Percentiles rank a stretch among this genome's conserved stretches.
Conservation (phyloP, 1,140 invertebrate genomes). For the Tetragonula clypearis region DNA sequence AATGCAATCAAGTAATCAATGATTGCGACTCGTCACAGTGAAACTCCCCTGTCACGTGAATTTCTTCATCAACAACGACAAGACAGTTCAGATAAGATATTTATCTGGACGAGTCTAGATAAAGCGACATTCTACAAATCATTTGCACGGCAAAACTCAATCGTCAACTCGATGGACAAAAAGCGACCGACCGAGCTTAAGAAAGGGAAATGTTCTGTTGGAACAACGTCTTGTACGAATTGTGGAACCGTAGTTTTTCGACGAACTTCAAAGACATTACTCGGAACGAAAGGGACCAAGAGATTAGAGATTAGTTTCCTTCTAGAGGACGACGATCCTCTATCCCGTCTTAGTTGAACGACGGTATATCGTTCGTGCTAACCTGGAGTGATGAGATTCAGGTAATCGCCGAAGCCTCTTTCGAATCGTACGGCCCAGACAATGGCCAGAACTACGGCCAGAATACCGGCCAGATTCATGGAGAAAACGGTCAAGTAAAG, state of each 20-base stretch:
- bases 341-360: not conserved
- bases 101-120: too few relatives aligned
- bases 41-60: not conserved
- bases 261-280: too few relatives aligned
- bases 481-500: slow-evolving; percentile 27
- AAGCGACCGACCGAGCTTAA: not conserved
- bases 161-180: not conserved
- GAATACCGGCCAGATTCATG: slow-evolving; percentile 42
- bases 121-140: not conserved
- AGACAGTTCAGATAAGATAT: too few relatives aligned
- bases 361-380: not conserved
- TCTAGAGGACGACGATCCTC: too few relatives aligned
- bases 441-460: slow-evolving; percentile 18
- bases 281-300: not conserved
- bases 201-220: not conserved
- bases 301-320: not conserved
- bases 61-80: not conserved
- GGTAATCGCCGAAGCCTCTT: slow-evolving; percentile 35
- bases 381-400: slow-evolving; percentile 55
- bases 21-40: not conserved
- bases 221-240: too few relatives aligned
- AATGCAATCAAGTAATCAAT: too few relatives aligned
- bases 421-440: slow-evolving; percentile 47
- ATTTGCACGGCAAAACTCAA: not conserved
- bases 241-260: not conserved